Percentiles rank a stretch among this genome's conserved stretches.
phyloP scores from a whole-genome alignment of 2,888 invertebrate genomes.

The Chrysomela aeneicollis region DNA sequence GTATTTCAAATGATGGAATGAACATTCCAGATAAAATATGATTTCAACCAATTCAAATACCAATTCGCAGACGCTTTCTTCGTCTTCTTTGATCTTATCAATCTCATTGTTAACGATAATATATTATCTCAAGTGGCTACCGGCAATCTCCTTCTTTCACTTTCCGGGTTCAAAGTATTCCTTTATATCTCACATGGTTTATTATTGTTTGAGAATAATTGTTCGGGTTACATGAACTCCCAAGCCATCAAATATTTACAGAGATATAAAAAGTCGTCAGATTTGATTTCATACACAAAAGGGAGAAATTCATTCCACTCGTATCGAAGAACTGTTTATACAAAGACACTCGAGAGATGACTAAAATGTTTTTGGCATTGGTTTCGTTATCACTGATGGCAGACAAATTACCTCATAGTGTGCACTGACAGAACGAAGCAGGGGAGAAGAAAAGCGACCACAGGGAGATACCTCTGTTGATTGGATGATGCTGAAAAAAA shows the following conservation, averaged over 20 bases:
- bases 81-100: too few relatives aligned
- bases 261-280: background rate
- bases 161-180: background rate
- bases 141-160: background rate
- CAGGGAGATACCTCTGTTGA: background rate
- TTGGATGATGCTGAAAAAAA: slow-evolving; percentile 1
- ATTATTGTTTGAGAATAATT: background rate
- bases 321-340: background rate
- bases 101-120: too few relatives aligned
- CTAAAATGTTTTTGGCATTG: slow-evolving; percentile 1
- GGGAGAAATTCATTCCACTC: background rate
- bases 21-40: too few relatives aligned
- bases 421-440: background rate
- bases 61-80: too few relatives aligned
- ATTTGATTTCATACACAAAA: background rate
- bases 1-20: too few relatives aligned
- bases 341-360: background rate
- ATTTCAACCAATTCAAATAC: too few relatives aligned
- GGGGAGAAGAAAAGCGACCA: background rate
- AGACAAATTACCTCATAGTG: background rate
- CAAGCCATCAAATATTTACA: background rate
- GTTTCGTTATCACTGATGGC: background rate
- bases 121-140: too few relatives aligned
- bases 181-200: background rate
- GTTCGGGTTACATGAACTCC: background rate